Evolutionary conservation across 2,797 vertebrate genomes (phyloP), one percentile per base, ranked within the genome.

Genomic region (Crocodylus rhombifer): DNA sequence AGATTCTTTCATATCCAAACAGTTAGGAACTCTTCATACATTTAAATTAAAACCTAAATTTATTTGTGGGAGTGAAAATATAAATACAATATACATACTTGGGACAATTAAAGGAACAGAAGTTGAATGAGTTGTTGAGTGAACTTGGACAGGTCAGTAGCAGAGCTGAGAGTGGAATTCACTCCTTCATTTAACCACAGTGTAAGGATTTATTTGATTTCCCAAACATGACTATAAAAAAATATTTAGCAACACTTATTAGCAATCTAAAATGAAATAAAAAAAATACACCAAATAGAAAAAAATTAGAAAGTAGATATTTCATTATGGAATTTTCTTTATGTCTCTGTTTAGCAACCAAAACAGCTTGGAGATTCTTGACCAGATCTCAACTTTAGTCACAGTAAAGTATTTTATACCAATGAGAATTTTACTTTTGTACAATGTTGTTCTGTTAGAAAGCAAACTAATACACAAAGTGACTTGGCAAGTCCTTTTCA

Each of bases 221-320:
- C 55, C 76, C 86, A n/a, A 78, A 88, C 91, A 82, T 73, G 4
- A 36, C 58, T 78, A 88, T 33, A 13, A 42, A 84, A 61, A 21
- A 85, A 74, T 86, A 63, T 84, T 93, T 87, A 63, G 55, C 21
- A 94, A 83, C 23, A 87, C 5, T 61, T 14, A 55, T 84, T 82
- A 89, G 26, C 81, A 80, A 28, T 89, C 83, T 42, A 25, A 73
- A 73, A 73, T 20, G 23, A 33, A 36, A 73, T 42, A 25, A 42
- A 42, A 42, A 42, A 25, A 14, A 21, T 73, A 73, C 51, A 7
- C 14, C 33, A 51, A 73, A 23, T 73, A 73, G 69, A 73, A 73
- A 25, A 51, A 73, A 51, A 51, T 26, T 51, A 73, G 14, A 51
- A 73, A 51, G 20, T 25, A 25, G 42, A 71, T 36, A 36, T 69